phyloP scores from a whole-genome alignment of 2,888 invertebrate genomes.

The Catocala sponsa region DNA sequence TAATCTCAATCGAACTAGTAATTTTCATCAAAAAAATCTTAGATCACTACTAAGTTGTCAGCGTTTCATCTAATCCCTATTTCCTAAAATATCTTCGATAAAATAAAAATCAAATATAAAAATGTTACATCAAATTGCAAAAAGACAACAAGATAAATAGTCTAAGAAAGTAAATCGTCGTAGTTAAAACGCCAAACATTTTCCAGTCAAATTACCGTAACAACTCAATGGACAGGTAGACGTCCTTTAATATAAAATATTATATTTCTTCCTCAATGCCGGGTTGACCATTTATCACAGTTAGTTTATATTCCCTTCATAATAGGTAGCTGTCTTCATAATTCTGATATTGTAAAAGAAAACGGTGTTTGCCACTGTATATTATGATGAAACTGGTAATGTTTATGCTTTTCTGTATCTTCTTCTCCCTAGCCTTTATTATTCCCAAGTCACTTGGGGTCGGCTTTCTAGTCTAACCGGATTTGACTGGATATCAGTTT shows the following conservation, averaged over 20 bases:
- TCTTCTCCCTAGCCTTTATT: no score
- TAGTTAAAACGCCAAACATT: constrained; percentile 5
- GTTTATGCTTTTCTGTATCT: no score
- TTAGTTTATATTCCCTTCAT: constrained; percentile 40
- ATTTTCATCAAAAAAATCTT: no score
- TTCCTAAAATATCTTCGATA: no score
- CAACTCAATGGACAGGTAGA: constrained; percentile 16
- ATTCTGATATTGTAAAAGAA: constrained; percentile 14
- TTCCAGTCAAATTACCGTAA: constrained; percentile 11
- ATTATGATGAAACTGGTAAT: background rate
- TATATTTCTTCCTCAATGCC: constrained; percentile 16
- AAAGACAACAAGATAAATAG: constrained; percentile 1
- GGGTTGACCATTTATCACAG: constrained; percentile 38
- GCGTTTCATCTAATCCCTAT: no score
- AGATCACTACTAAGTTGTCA: no score
- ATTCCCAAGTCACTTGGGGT: no score
- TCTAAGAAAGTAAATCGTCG: background rate
- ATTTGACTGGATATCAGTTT: no score
- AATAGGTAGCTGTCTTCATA: constrained; percentile 10
- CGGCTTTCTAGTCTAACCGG: no score
- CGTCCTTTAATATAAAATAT: constrained; percentile 15
- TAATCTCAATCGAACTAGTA: no score
- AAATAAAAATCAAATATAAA: no score
- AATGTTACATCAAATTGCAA: no score
- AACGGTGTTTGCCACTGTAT: constrained; percentile 9